Evolutionary conservation across 1,140 invertebrate species (phyloP).

Genomic region (Fopius arisanus): DNA sequence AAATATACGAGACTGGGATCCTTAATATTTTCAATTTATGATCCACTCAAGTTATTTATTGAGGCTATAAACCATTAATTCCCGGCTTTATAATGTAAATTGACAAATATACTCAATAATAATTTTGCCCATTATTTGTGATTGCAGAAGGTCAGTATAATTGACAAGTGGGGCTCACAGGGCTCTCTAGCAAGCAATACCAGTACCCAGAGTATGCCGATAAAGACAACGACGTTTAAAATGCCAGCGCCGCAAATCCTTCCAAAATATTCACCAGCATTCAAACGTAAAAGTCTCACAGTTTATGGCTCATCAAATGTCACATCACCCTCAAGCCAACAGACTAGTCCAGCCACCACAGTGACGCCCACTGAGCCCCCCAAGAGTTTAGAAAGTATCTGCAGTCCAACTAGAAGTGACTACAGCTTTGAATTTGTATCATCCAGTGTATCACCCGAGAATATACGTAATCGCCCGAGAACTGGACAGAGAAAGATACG

Average conservation of each 20-base stretch:
- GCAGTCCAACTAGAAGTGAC: slow-evolving; percentile 67
- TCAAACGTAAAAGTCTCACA: slow-evolving; percentile 78
- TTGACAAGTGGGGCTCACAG: slow-evolving; percentile 58
- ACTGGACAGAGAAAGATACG: slow-evolving; percentile 46
- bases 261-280: slow-evolving; percentile 85
- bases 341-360: slow-evolving; percentile 36
- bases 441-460: slow-evolving; percentile 48
- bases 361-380: slow-evolving; percentile 53
- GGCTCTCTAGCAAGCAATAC: slow-evolving; percentile 54
- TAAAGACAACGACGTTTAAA: slow-evolving; percentile 53
- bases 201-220: slow-evolving; percentile 46
- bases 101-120: neutral
- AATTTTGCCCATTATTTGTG: slow-evolving; percentile 1
- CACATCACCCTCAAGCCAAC: slow-evolving; percentile 57
- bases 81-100: neutral
- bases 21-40: neutral
- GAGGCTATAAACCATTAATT: no score
- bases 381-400: slow-evolving; percentile 70
- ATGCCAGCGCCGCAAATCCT: slow-evolving; percentile 64
- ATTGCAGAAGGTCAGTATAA: slow-evolving; percentile 47
- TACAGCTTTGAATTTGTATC: slow-evolving; percentile 64
- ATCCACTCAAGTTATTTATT: neutral
- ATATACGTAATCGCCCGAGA: slow-evolving; percentile 33
- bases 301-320: slow-evolving; percentile 67
- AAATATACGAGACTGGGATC: neutral